Evolutionary conservation across 2,888 invertebrate species (phyloP).

Genomic region (Sarcophaga rosellei): DNA sequence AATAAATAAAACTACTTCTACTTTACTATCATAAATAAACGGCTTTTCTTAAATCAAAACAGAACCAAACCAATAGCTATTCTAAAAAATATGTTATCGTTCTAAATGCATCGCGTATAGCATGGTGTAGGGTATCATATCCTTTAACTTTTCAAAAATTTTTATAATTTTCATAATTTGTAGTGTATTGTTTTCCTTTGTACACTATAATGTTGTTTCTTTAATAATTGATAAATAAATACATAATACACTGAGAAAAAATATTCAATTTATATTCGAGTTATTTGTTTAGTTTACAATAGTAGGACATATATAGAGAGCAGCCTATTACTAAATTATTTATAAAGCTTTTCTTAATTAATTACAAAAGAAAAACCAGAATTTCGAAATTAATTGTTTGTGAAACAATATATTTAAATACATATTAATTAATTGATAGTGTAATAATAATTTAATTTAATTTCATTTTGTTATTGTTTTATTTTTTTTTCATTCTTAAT

Average conservation of each 20-base stretch:
- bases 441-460: not conserved
- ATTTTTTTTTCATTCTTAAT: not conserved
- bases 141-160: too few species aligned
- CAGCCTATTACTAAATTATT: constrained; percentile 20
- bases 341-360: constrained; percentile 46
- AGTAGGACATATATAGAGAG: not conserved
- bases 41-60: too few species aligned
- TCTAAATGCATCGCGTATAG: too few species aligned
- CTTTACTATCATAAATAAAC: too few species aligned
- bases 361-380: not conserved
- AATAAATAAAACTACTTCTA: too few species aligned
- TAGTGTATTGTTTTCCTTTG: not conserved
- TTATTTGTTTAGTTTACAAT: constrained; percentile 4
- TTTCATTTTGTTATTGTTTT: not conserved
- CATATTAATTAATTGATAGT: not conserved
- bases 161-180: too few species aligned
- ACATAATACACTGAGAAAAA: constrained; percentile 16
- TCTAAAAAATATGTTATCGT: too few species aligned
- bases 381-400: constrained; percentile 2
- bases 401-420: not conserved
- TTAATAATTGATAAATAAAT: constrained; percentile 3
- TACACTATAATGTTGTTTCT: constrained; percentile 33
- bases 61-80: too few species aligned
- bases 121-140: too few species aligned
- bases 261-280: constrained; percentile 21